Evolutionary conservation across 2,797 vertebrate species (phyloP).

Genomic region (Pyrocephalus nanus): DNA sequence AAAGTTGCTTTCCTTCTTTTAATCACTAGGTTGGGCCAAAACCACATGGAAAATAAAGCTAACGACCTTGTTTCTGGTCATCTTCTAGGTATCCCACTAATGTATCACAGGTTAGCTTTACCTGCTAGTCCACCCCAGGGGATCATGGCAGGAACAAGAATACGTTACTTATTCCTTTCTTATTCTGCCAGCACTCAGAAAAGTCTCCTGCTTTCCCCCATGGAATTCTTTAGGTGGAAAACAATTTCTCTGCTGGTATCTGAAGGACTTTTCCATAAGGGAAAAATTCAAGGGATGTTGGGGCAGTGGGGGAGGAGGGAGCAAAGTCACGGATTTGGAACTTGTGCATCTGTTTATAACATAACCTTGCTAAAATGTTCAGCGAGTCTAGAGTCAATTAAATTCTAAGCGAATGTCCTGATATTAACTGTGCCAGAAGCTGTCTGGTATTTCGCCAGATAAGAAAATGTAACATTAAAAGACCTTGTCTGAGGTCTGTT

Average conservation of each 20-base stretch:
- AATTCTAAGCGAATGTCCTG: conserved; percentile 53
- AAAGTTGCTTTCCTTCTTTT: not conserved
- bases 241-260: not conserved
- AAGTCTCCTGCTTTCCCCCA: not conserved
- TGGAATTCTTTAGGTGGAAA: conserved; percentile 13
- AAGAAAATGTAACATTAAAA: conserved; percentile 54
- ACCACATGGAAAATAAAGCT: not conserved
- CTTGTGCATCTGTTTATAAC: conserved; percentile 50
- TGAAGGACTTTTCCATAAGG: conserved; percentile 27
- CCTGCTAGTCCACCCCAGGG: not conserved
- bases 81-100: not conserved
- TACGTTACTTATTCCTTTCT: not conserved
- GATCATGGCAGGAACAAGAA: not conserved
- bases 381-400: conserved; percentile 51
- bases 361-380: conserved; percentile 62
- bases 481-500: conserved; percentile 52
- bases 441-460: conserved; percentile 63
- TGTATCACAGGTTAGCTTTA: not conserved
- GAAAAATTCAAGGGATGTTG: conserved; percentile 22
- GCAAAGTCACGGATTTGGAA: conserved; percentile 47
- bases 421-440: conserved; percentile 54
- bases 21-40: not conserved
- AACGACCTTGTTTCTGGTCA: not conserved
- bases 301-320: conserved; percentile 23
- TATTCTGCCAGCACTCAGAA: not conserved